A percentile compares a stretch with the other conserved stretches of the same genome.
Conservation (phyloP, 2,797 vertebrate species). For the Silurus aristotelis region DNA sequence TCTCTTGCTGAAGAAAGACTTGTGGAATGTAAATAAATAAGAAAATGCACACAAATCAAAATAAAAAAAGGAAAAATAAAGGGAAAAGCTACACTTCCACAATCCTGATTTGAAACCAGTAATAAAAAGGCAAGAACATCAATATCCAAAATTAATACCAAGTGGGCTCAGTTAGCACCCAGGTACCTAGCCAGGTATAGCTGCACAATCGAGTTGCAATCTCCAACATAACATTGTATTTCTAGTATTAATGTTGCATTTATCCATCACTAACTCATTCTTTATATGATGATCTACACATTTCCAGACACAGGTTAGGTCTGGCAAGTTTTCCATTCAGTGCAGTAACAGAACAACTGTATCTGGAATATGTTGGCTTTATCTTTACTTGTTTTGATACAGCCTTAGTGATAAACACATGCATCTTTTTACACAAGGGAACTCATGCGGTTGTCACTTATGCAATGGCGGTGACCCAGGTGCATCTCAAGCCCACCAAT, state of each 20-base stretch:
- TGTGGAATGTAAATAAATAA: constrained; percentile 71
- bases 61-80: constrained; percentile 48
- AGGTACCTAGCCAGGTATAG: constrained; percentile 14
- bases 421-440: constrained; percentile 6
- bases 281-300: background rate
- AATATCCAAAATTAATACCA: constrained; percentile 7
- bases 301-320: background rate
- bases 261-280: background rate
- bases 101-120: constrained; percentile 15
- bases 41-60: constrained; percentile 61
- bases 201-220: background rate
- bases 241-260: background rate
- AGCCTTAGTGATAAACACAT: constrained; percentile 36
- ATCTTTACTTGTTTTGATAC: background rate
- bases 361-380: background rate
- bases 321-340: background rate
- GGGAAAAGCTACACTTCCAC: background rate
- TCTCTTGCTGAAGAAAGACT: constrained; percentile 46
- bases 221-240: background rate
- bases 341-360: background rate
- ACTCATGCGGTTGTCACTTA: constrained; percentile 9
- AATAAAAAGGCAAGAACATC: background rate
- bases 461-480: constrained; percentile 43
- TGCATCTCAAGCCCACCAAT: constrained; percentile 46
- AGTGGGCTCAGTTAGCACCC: constrained; percentile 38